These are phyloP conservation scores for Phalloptychus januarius DNA, from an alignment of 2,797 vertebrate genomes.

Conservation along the genomic window DNA sequence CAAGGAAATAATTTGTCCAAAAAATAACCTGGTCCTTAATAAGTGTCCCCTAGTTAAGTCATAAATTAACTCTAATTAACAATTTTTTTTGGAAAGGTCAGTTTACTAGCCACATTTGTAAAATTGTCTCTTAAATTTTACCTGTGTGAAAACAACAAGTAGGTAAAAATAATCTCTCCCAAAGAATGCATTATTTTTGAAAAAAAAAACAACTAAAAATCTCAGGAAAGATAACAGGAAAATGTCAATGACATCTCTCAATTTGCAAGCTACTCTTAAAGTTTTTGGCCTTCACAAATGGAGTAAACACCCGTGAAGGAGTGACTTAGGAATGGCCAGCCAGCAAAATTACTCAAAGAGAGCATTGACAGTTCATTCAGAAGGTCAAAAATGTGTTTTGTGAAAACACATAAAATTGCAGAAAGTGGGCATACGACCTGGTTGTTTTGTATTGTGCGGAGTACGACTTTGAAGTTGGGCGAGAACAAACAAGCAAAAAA, in stretches of 20 bases:
- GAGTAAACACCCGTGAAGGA: background rate
- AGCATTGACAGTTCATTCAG: background rate
- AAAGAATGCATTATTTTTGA: background rate
- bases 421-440: background rate
- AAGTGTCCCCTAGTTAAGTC: background rate
- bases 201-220: background rate
- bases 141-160: background rate
- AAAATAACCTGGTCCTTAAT: background rate
- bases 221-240: background rate
- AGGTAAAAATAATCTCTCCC: background rate
- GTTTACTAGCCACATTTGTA: background rate
- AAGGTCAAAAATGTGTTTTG: background rate
- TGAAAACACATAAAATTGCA: background rate
- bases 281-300: background rate
- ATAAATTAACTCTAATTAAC: background rate
- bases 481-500: background rate
- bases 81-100: background rate
- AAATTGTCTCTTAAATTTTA: background rate
- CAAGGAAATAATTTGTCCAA: background rate
- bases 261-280: background rate
- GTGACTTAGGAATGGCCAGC: background rate
- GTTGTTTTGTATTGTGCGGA: too few relatives aligned
- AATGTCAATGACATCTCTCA: background rate
- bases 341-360: background rate
- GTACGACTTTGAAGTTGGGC: too few relatives aligned